Conservation (phyloP, 2,797 vertebrate species). For the Anas bernieri region DNA sequence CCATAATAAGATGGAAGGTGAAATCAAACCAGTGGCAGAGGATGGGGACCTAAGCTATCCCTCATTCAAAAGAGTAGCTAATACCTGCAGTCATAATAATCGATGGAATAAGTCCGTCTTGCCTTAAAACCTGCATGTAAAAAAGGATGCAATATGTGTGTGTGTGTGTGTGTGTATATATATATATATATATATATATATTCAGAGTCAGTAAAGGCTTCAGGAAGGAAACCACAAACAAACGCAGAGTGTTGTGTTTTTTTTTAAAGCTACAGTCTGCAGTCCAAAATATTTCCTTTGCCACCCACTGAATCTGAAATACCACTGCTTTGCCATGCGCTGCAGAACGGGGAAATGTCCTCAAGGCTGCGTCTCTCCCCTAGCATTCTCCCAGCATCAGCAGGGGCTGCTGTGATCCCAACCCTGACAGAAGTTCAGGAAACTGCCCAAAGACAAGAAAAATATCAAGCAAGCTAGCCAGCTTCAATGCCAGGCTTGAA, state of each 20-base stretch:
- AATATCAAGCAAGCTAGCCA: neutral
- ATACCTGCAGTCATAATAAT: neutral
- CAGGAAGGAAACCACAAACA: conserved; percentile 18
- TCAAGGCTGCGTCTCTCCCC: neutral
- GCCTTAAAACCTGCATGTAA: neutral
- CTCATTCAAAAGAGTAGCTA: neutral
- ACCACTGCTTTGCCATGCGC: neutral
- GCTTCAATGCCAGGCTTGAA: neutral
- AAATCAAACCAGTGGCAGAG: neutral
- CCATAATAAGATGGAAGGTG: neutral
- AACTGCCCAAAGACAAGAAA: neutral
- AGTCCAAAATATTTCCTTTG: neutral
- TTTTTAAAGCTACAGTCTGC: conserved; percentile 23
- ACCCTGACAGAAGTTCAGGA: neutral
- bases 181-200: neutral
- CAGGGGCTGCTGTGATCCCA: neutral
- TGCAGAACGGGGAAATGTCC: neutral
- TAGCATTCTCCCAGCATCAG: neutral
- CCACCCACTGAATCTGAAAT: neutral
- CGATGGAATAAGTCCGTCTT: neutral
- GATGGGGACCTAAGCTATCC: neutral
- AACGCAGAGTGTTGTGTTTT: neutral
- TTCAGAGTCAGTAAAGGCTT: conserved; percentile 7
- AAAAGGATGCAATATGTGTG: neutral
- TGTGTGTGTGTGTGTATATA: neutral